These are phyloP conservation scores for Oryzias melastigma DNA, from an alignment of 2,113 vertebrate species.

Conservation along the genomic window DNA sequence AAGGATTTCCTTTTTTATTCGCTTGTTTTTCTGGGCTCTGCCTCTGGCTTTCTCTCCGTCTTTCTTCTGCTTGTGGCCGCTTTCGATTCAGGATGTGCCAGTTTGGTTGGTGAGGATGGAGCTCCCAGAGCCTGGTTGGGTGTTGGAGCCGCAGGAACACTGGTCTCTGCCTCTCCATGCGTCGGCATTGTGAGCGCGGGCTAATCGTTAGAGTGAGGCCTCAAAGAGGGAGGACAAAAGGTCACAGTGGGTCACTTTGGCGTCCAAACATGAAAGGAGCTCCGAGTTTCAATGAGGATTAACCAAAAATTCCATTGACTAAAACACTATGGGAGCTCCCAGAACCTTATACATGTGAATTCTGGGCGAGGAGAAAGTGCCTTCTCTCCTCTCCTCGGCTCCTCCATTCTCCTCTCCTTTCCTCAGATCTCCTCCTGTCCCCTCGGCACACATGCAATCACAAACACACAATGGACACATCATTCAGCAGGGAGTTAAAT, in stretches of 20 bases:
- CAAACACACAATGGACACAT: conserved; percentile 46
- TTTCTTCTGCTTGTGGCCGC: conserved; percentile 54
- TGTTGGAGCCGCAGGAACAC: conserved; percentile 63
- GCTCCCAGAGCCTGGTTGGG: conserved; percentile 59
- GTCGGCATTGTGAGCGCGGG: conserved; percentile 72
- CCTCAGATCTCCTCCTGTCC: conserved; percentile 5
- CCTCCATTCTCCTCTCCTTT: conserved; percentile 16
- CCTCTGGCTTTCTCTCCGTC: conserved; percentile 32
- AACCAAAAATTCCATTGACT: conserved; percentile 76
- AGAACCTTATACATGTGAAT: conserved; percentile 70
- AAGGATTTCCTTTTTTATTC: conserved; percentile 63
- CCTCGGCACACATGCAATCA: conserved; percentile 16
- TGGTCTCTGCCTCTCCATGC: conserved; percentile 66
- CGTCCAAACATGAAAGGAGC: conserved; percentile 75
- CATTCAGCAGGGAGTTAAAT: conserved; percentile 60
- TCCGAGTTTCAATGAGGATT: conserved; percentile 80
- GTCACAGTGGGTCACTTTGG: conserved; percentile 77
- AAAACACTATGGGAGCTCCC: conserved; percentile 64
- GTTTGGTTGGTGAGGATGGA: conserved; percentile 58
- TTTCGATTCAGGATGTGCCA: conserved; percentile 72
- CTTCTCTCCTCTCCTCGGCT: conserved; percentile 26
- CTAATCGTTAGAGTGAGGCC: conserved; percentile 74
- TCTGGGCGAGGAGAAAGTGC: conserved; percentile 41
- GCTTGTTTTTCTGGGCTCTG: conserved; percentile 40
- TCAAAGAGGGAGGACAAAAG: conserved; percentile 80